phyloP scores from a whole-genome alignment of 2,888 invertebrate genomes.

The Amphipoea oculea region DNA sequence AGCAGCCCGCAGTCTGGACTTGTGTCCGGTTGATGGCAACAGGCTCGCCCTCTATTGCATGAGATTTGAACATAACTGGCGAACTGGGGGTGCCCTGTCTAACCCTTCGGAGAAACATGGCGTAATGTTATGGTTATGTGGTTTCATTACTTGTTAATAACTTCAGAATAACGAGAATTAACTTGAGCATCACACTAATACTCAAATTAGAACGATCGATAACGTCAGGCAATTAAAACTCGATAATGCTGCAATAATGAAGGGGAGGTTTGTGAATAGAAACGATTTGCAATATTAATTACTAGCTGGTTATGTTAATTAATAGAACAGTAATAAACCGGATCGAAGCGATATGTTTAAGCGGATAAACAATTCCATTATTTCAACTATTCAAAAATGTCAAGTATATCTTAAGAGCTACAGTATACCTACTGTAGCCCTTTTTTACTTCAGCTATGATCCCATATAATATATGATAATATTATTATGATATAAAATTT shows the following conservation, averaged over 20 bases:
- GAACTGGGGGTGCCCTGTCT: background rate
- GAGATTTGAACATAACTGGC: background rate
- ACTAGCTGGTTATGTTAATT: background rate
- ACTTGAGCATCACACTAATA: background rate
- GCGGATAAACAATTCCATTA: too few species aligned
- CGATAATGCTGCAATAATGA: constrained; percentile 4
- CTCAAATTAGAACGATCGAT: background rate
- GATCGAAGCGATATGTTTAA: background rate
- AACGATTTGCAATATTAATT: background rate
- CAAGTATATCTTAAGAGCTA: too few species aligned
- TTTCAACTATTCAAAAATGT: too few species aligned
- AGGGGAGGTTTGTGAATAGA: background rate
- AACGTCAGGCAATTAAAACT: background rate
- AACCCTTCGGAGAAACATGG: background rate
- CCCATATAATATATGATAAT: too few species aligned
- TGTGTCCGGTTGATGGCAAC: too few species aligned
- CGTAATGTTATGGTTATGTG: background rate
- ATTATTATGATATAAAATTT: too few species aligned
- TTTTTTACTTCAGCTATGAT: too few species aligned
- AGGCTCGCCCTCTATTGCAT: background rate
- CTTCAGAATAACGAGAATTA: background rate
- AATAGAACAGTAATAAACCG: background rate
- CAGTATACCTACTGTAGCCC: too few species aligned
- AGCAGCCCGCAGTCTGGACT: too few species aligned
- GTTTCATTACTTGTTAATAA: background rate